Percentiles rank a stretch among this genome's conserved stretches.
These are phyloP conservation scores for Eupithecia subfuscata DNA, from an alignment of 2,888 invertebrate species.

Conservation along the genomic window DNA sequence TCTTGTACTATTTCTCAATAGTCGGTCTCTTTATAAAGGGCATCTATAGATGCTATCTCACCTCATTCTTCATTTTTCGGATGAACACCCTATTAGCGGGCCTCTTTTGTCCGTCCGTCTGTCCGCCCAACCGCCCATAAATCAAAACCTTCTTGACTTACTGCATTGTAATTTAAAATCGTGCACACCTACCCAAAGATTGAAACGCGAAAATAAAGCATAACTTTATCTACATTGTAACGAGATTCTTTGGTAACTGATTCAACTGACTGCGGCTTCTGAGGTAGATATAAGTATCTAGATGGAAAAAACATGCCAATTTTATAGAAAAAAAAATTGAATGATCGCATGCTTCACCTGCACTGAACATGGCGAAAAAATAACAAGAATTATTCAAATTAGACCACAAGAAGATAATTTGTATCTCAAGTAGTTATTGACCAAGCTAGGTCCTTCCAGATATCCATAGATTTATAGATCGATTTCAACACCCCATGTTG, in stretches of 20 bases:
- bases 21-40: slow-evolving; percentile 17
- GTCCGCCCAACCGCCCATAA: slow-evolving; percentile 44
- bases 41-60: slow-evolving; percentile 33
- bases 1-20: slow-evolving; percentile 30
- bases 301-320: background rate
- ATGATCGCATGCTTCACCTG: slow-evolving; percentile 6
- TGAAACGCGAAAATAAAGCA: slow-evolving; percentile 37
- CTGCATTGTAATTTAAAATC: slow-evolving; percentile 46
- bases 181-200: slow-evolving; percentile 43
- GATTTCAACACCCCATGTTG: background rate
- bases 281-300: background rate
- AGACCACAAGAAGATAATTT: background rate
- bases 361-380: background rate
- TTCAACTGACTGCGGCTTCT: slow-evolving; percentile 1
- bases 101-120: slow-evolving; percentile 42
- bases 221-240: slow-evolving; percentile 24
- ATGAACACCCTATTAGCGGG: slow-evolving; percentile 46
- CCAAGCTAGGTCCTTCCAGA: background rate
- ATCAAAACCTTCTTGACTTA: slow-evolving; percentile 47
- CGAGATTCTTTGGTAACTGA: slow-evolving; percentile 20
- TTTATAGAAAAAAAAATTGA: background rate
- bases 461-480: background rate
- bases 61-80: slow-evolving; percentile 41
- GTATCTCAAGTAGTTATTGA: background rate
- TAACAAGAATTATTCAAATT: background rate